Conservation (phyloP, 1,140 invertebrate species). For the Trachymyrmex cornetzi region DNA sequence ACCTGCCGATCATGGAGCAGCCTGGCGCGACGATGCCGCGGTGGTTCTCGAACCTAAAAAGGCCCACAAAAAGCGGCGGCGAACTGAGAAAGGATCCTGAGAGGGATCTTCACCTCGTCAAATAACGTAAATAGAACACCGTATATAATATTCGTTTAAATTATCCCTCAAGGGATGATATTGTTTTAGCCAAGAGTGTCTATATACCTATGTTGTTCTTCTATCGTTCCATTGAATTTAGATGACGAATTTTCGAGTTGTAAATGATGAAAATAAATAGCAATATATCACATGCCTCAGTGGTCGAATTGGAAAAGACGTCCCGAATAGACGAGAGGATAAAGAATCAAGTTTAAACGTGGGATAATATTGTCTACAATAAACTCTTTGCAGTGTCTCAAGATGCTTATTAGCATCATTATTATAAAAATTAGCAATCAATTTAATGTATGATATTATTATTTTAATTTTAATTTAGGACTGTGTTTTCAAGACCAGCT, state of each 20-base stretch:
- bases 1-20: constrained; percentile 59
- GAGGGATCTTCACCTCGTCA: constrained; percentile 14
- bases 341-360: too few relatives aligned
- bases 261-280: constrained; percentile 4
- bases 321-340: too few relatives aligned
- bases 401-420: too few relatives aligned
- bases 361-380: too few relatives aligned
- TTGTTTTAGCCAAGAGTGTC: background rate
- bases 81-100: constrained; percentile 2
- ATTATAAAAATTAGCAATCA: too few relatives aligned
- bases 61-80: constrained; percentile 50
- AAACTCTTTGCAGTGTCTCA: too few relatives aligned
- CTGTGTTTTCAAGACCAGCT: too few relatives aligned
- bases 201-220: background rate
- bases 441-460: too few relatives aligned
- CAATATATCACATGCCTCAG: background rate
- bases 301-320: background rate
- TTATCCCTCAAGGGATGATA: constrained; percentile 5
- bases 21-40: background rate
- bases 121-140: constrained; percentile 2
- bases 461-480: too few relatives aligned
- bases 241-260: background rate
- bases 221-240: background rate
- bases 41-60: constrained; percentile 42
- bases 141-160: background rate